phyloP scores from a whole-genome alignment of 1,140 invertebrate genomes.

The Varroa destructor region DNA sequence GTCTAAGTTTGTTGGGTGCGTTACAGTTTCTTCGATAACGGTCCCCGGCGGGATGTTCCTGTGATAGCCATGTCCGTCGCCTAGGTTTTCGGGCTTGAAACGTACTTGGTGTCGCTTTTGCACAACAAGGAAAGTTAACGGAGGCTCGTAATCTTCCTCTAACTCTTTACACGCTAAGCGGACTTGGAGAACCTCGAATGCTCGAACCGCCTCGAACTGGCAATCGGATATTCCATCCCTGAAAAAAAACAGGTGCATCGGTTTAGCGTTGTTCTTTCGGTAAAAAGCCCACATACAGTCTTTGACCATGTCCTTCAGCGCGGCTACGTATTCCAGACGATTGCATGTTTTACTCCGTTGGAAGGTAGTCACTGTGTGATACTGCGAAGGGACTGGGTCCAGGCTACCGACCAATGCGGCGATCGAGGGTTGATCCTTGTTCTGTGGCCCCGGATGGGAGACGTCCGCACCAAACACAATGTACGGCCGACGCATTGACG shows the following conservation, averaged over 20 bases:
- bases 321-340: conserved; percentile 33
- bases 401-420: conserved; percentile 50
- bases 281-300: conserved; percentile 42
- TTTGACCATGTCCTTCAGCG: conserved; percentile 57
- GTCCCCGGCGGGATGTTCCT: conserved; percentile 68
- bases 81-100: conserved; percentile 21
- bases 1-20: conserved; percentile 64
- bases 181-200: conserved; percentile 17
- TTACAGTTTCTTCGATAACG: conserved; percentile 64
- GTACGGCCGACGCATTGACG: conserved; percentile 38
- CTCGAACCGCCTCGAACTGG: conserved; percentile 23
- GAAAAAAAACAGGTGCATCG: not conserved
- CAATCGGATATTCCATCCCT: conserved; percentile 3
- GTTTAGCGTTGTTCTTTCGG: conserved; percentile 9
- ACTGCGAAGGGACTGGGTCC: conserved; percentile 31
- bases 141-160: conserved; percentile 27
- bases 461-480: conserved; percentile 76
- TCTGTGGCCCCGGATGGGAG: conserved; percentile 61
- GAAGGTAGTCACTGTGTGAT: conserved; percentile 29
- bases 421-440: conserved; percentile 58
- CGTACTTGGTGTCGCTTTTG: conserved; percentile 31
- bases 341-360: conserved; percentile 30
- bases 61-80: conserved; percentile 34
- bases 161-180: conserved; percentile 17
- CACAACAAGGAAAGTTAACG: conserved; percentile 30